Percentiles rank a stretch among this genome's conserved stretches.
These are phyloP conservation scores for Xanthia togata DNA, from an alignment of 2,888 invertebrate species.

Conservation along the genomic window DNA sequence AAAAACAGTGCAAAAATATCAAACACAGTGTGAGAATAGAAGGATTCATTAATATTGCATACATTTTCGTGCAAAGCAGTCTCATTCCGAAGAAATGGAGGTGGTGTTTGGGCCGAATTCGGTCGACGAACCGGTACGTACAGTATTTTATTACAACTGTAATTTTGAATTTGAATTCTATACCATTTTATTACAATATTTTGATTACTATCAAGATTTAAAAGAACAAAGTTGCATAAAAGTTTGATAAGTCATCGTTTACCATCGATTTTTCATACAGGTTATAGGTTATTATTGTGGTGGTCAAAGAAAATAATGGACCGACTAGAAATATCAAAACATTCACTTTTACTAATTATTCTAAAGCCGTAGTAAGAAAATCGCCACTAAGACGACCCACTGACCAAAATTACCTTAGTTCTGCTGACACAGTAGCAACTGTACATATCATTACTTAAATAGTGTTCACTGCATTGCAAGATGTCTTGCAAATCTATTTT, in stretches of 20 bases:
- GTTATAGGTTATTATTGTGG: conserved; percentile 30
- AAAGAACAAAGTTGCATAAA: neutral
- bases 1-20: conserved; percentile 23
- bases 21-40: conserved; percentile 7
- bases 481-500: neutral
- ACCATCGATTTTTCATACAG: conserved; percentile 1
- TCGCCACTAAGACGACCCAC: too few relatives aligned
- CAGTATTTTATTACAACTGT: conserved; percentile 37
- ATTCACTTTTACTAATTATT: neutral
- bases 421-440: neutral
- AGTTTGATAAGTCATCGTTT: neutral
- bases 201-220: neutral
- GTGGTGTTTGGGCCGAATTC: conserved; percentile 86
- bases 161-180: conserved; percentile 27
- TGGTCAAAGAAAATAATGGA: neutral
- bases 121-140: conserved; percentile 89
- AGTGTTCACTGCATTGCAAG: neutral
- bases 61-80: conserved; percentile 6
- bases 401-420: too few relatives aligned
- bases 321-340: conserved; percentile 1
- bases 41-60: conserved; percentile 4
- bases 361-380: too few relatives aligned
- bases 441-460: too few relatives aligned
- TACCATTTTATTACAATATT: neutral
- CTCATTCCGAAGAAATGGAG: conserved; percentile 75